Base-by-base conservation (phyloP, 2,888 invertebrate species). In the Tenthredo mesomela region DNA sequence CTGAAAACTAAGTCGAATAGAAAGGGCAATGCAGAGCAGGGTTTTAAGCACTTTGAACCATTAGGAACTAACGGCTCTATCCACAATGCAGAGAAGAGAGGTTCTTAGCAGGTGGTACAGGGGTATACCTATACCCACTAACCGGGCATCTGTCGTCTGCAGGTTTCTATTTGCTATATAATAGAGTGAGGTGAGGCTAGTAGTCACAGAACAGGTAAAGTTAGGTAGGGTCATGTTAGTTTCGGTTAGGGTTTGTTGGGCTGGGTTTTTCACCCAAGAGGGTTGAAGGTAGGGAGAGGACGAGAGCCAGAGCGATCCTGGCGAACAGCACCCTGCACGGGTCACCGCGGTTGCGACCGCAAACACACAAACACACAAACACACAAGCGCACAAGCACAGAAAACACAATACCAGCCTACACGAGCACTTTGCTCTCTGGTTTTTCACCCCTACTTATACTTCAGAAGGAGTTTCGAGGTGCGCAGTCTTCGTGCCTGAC, bases 321-420 rank as follows among this genome's bases (percentile, higher is more conserved):
- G 67, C 67, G 82, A 82, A 50, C 47, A 40, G 9, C 40, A 37
- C 65, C 10, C 67, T 15, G 29, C 33, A 58, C 67, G 67, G 70
- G 82, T 70, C 67, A 54, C 80, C 61, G 61, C 61, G 15, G 61
- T 40, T 15, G 61, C 37, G n/a, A 58, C 80, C 80, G 9, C 80
- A 58, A 78, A 37, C 37, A 33, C 33, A 33, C 3, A 33, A 33
- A 33, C 33, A 33, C 33, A 33, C 3, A 33, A 33, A 33, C 29
- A 29, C 80, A 15, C 80, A 58, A 78, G 7, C 37, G 18, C 33
- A 33, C 3, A 33, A 33, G 4, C 33, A 33, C 33, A 33, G 1
- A 33, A 33, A 33, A 29, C 29, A 29, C 29, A 29, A 29, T 29
- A 78, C 78, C 70, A 75, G 29, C 47, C 58, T 61, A 58, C 80